Evolutionary conservation across 2,113 vertebrate genomes (phyloP).

Genomic region (Balaenoptera acutorostrata): DNA sequence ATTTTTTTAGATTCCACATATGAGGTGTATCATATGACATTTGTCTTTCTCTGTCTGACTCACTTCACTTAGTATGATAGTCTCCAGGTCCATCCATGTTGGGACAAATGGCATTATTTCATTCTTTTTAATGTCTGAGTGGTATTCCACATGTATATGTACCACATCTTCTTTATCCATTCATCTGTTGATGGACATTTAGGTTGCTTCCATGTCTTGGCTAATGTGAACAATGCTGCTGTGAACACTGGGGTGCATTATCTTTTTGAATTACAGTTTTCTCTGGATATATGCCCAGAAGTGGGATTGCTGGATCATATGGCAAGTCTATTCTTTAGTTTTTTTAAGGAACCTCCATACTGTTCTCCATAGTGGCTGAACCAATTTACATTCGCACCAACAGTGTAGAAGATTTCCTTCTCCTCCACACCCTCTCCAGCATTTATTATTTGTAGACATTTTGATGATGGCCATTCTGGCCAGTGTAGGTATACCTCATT

Average conservation of each 20-base stretch:
- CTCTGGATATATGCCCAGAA: not conserved
- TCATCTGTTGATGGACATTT: not conserved
- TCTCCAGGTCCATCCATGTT: not conserved
- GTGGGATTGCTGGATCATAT: not conserved
- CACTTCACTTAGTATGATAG: not conserved
- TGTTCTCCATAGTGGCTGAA: not conserved
- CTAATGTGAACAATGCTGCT: not conserved
- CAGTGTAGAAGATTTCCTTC: not conserved
- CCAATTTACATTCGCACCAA: not conserved
- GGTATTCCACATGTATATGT: not conserved
- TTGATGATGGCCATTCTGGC: not conserved
- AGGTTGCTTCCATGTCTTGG: not conserved
- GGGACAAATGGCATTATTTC: not conserved
- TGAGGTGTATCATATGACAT: not conserved
- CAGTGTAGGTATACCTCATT: too few species aligned
- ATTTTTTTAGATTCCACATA: not conserved
- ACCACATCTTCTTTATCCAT: not conserved
- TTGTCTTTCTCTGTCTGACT: not conserved
- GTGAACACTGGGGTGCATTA: not conserved
- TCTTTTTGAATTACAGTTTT: not conserved
- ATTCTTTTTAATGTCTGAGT: not conserved
- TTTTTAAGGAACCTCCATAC: not conserved
- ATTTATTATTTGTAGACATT: not conserved
- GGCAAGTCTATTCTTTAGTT: not conserved
- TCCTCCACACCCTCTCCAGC: not conserved